These are phyloP conservation scores for Melanotaenia parkinsoni DNA, from an alignment of 2,797 vertebrate genomes.

Conservation along the genomic window DNA sequence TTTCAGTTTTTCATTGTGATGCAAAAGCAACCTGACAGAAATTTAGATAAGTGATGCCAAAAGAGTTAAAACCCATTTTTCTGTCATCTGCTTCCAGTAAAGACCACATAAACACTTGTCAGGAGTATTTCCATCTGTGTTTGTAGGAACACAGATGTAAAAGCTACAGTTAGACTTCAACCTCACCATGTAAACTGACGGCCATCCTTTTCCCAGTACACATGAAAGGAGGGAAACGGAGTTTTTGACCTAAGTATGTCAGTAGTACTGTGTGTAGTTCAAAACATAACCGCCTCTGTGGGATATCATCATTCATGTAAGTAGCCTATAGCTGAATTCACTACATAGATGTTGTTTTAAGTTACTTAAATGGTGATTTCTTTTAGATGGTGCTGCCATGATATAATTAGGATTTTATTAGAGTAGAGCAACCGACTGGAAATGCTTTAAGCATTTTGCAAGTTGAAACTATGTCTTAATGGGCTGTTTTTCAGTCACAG, in stretches of 20 bases:
- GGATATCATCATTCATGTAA: not conserved
- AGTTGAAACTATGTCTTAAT: not conserved
- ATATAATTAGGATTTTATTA: not conserved
- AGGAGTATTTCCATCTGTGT: not conserved
- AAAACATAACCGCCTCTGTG: not conserved
- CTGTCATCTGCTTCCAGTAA: not conserved
- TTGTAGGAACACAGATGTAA: not conserved
- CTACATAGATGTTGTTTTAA: not conserved
- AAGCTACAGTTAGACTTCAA: not conserved
- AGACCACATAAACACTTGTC: not conserved
- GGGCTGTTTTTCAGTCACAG: not conserved
- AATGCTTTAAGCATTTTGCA: not conserved
- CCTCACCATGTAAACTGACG: not conserved
- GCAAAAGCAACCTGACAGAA: not conserved
- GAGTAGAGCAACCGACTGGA: not conserved
- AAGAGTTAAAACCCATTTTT: not conserved
- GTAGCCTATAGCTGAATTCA: not conserved
- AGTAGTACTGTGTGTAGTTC: not conserved
- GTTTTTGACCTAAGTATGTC: not conserved
- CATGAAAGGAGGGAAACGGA: not conserved
- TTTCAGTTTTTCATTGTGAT: not conserved
- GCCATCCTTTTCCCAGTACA: not conserved
- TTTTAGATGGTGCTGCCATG: not conserved
- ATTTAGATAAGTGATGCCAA: not conserved
- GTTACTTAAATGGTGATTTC: not conserved